Conservation (phyloP, 2,113 vertebrate genomes). For the Bombycilla garrulus region DNA sequence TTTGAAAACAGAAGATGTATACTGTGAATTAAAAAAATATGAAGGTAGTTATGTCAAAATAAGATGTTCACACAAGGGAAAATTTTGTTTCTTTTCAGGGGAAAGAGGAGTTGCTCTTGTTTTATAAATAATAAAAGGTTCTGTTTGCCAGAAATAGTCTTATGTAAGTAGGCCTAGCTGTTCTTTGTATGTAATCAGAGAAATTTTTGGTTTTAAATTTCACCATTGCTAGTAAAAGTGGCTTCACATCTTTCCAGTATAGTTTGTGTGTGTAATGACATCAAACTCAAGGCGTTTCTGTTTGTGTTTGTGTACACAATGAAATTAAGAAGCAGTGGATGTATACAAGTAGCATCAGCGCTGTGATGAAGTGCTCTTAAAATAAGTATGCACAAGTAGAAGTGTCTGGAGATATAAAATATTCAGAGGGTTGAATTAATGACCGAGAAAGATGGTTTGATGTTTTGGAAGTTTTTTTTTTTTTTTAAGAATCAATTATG, state of each 20-base stretch:
- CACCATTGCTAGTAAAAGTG: not conserved
- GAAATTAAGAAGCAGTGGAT: not conserved
- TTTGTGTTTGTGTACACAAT: not conserved
- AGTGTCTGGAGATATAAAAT: constrained; percentile 51
- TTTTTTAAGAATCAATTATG: not conserved
- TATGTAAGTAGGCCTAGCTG: not conserved
- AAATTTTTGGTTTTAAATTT: not conserved
- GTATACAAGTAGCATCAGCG: constrained; percentile 3
- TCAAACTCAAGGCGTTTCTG: not conserved
- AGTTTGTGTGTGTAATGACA: not conserved
- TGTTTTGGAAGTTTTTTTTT: constrained; percentile 6
- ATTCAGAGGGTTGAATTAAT: constrained; percentile 53
- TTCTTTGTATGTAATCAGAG: not conserved
- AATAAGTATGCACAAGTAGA: constrained; percentile 21
- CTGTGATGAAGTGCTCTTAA: constrained; percentile 48
- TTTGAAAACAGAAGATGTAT: not conserved
- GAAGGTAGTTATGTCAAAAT: not conserved
- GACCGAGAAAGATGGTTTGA: not conserved
- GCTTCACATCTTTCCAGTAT: not conserved
- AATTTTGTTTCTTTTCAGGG: not conserved
- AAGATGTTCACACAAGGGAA: not conserved
- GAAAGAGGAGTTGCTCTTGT: not conserved
- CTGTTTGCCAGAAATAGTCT: not conserved
- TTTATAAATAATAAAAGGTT: not conserved
- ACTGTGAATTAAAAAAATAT: not conserved